These are phyloP conservation scores for Saimiri boliviensis DNA, from an alignment of 2,113 vertebrate genomes.

Conservation along the genomic window DNA sequence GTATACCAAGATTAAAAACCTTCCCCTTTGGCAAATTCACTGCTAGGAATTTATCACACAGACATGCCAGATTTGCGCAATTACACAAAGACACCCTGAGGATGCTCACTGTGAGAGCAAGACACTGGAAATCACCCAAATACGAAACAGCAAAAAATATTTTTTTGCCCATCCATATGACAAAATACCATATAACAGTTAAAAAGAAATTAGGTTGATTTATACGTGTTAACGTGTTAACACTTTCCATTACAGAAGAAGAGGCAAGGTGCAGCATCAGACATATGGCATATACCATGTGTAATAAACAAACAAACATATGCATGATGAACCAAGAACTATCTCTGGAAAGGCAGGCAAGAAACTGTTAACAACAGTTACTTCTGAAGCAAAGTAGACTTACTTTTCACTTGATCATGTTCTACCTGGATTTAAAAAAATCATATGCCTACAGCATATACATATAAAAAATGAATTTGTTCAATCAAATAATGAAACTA, in stretches of 20 bases:
- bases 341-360: background rate
- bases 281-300: fast-evolving
- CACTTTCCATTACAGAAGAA: background rate
- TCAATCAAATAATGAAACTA: background rate
- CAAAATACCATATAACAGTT: background rate
- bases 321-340: background rate
- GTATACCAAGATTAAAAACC: background rate
- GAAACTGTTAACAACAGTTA: background rate
- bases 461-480: background rate
- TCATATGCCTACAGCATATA: background rate
- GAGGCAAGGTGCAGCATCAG: background rate
- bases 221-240: too few species aligned
- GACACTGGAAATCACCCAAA: background rate
- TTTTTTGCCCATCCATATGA: background rate
- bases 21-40: background rate
- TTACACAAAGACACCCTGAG: background rate
- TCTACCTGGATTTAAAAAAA: background rate
- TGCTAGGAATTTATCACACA: background rate
- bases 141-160: background rate
- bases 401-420: background rate
- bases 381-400: background rate
- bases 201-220: background rate
- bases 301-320: background rate
- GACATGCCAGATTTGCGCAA: background rate
- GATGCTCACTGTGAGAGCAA: background rate